Percentiles rank a stretch among this genome's conserved stretches.
phyloP scores from a whole-genome alignment of 2,113 vertebrate genomes.

The Arizona elegans region DNA sequence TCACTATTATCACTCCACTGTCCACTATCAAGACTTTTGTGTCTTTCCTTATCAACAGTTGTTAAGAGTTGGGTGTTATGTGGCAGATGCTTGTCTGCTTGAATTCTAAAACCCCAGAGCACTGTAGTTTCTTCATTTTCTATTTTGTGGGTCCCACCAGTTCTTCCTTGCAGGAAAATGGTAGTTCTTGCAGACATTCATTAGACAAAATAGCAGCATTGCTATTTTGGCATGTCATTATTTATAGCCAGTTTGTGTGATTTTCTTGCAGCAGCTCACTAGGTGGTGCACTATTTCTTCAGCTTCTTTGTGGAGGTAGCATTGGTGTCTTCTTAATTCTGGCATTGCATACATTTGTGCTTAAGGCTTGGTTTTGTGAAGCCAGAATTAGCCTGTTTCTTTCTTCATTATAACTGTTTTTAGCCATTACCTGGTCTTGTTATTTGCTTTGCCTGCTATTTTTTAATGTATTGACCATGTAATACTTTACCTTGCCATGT shows the following conservation, averaged over 20 bases:
- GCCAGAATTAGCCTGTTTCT: background rate
- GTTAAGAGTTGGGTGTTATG: background rate
- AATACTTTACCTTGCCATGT: background rate
- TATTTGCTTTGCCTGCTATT: background rate
- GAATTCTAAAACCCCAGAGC: background rate
- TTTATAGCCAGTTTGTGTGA: background rate
- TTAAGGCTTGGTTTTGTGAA: background rate
- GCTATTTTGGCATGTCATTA: background rate
- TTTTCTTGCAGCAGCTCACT: background rate
- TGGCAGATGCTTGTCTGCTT: background rate
- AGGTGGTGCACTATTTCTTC: background rate
- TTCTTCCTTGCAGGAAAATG: background rate
- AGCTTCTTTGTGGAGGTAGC: background rate
- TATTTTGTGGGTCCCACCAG: background rate
- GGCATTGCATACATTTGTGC: background rate
- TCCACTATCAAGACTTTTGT: background rate
- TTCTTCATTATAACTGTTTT: background rate
- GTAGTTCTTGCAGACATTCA: background rate
- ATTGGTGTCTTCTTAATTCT: background rate
- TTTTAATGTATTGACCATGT: too few species aligned
- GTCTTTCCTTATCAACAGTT: background rate
- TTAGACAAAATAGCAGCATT: background rate
- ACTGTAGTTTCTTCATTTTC: background rate
- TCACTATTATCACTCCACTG: background rate
- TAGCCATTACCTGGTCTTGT: background rate